Evolutionary conservation across 2,888 invertebrate genomes (phyloP).

Genomic region (Cephus runcator): DNA sequence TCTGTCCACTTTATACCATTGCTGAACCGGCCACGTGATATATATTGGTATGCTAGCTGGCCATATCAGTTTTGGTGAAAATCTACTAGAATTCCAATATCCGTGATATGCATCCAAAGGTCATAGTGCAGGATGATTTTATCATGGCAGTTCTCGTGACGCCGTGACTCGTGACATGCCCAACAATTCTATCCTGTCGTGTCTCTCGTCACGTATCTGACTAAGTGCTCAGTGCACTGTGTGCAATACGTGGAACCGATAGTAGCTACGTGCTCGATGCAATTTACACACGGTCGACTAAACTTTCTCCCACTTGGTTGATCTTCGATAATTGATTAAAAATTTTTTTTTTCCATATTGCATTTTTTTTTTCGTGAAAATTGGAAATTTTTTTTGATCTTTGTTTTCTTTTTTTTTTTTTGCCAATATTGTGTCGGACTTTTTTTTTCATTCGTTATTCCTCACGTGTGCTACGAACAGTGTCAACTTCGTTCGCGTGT

Average conservation of each 20-base stretch:
- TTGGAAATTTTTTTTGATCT: not conserved
- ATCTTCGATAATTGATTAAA: not conserved
- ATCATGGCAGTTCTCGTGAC: not conserved
- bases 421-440: not conserved
- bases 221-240: not conserved
- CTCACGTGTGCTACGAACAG: not conserved
- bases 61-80: not conserved
- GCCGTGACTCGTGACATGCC: not conserved
- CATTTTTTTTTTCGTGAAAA: not conserved
- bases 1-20: not conserved
- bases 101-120: not conserved
- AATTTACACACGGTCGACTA: not conserved
- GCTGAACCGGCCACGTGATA: not conserved
- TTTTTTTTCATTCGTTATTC: not conserved
- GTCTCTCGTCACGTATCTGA: not conserved
- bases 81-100: not conserved
- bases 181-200: not conserved
- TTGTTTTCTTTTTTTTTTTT: not conserved
- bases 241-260: not conserved
- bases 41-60: not conserved
- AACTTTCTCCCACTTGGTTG: not conserved
- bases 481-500: not conserved
- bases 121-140: not conserved
- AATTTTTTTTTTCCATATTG: not conserved
- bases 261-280: not conserved